A percentile compares a stretch with the other conserved stretches of the same genome.
Conservation (phyloP, 2,113 vertebrate genomes). For the Thymallus thymallus region DNA sequence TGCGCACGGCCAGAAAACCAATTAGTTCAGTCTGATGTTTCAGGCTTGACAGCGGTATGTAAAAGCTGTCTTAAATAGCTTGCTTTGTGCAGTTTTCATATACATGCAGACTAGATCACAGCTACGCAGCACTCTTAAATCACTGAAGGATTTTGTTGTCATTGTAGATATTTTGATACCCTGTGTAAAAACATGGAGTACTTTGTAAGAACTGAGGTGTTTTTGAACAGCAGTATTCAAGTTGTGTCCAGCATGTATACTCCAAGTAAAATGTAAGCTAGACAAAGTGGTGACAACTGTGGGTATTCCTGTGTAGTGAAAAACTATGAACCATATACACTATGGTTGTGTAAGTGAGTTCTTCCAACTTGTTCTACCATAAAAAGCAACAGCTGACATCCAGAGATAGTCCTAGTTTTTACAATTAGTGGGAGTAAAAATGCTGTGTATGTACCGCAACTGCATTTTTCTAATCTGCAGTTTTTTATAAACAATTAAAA, state of each 20-base stretch:
- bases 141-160: not conserved
- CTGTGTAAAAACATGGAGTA: conserved; percentile 24
- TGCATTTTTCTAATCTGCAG: conserved; percentile 35
- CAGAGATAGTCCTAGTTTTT: conserved; percentile 40
- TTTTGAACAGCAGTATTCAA: conserved; percentile 34
- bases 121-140: no score
- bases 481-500: conserved; percentile 59
- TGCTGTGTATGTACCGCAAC: conserved; percentile 24
- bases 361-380: not conserved
- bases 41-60: conserved; percentile 24
- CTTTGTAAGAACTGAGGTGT: conserved; percentile 25
- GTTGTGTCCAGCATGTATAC: not conserved
- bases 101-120: conserved; percentile 2
- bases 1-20: conserved; percentile 18
- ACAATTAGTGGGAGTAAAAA: conserved; percentile 21
- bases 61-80: conserved; percentile 52
- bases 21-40: not conserved
- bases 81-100: conserved; percentile 56
- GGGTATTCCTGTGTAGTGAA: not conserved
- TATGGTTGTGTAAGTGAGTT: conserved; percentile 17
- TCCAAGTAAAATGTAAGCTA: no score
- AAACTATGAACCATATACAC: not conserved
- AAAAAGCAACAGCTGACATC: conserved; percentile 47
- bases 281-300: not conserved
- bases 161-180: conserved; percentile 6